Evolutionary conservation across 2,113 vertebrate species (phyloP), one percentile per base, ranked within the genome.

Genomic region (Monarcha castaneiventris): DNA sequence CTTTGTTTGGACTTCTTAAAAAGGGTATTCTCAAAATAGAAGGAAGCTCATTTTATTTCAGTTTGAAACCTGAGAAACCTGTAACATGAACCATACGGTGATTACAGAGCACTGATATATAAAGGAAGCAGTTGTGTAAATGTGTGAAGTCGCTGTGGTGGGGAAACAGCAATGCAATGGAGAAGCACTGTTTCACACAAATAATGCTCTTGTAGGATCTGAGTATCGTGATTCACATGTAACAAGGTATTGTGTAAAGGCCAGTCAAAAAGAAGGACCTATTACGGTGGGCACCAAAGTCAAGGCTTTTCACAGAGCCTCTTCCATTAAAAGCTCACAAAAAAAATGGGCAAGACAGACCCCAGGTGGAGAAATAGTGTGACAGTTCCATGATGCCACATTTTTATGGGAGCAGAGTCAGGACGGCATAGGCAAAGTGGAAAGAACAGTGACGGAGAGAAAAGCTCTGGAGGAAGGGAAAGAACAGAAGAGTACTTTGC

Each of bases 21-120:
- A 96, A 93, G 54, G 94, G 95, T 96, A 97, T 92, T 95, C 96
- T 97, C 93, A 94, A 97, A 94, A 97, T 98, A 92, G 96, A 97
- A 98, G 90, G 96, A 97, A 97, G 94, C 84, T 98, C 94, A 97
- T 96, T 97, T 96, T 97, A 94, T 96, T 97, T 96, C 76, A 96
- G 94, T 97, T 96, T 97, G 97, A 97, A 98, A 98, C 96, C 94
- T 93, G 93, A 98, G 94, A 94, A 98, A 97, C 97, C 87, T 96
- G 97, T 97, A 97, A 98, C 94, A 88, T 87, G 95, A 98, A 97
- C 95, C 94, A 91, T 89, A 96, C 17, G 8, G 88, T 96, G 97
- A 97, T 97, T 97, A 97, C 33, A 86, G 81, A 92, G 91, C 96
- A 90, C 33, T 88, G 93, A 94, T 90, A 97, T 1, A 82, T 97